Percentiles rank a stretch among this genome's conserved stretches.
phyloP scores from a whole-genome alignment of 2,888 invertebrate species.

The Dryomyza anilis region DNA sequence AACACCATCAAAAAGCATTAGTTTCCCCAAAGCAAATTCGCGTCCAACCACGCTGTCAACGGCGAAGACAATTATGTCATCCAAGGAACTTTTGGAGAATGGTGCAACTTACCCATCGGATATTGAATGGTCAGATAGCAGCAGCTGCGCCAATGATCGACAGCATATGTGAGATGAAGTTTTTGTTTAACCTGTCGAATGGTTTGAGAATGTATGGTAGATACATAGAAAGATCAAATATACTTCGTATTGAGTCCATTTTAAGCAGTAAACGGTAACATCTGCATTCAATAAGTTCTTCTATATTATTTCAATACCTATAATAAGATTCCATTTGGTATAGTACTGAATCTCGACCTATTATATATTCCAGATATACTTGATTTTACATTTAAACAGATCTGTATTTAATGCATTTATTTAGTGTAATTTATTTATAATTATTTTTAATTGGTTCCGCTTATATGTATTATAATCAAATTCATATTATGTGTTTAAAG shows the following conservation, averaged over 20 bases:
- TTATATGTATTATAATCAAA: too few relatives aligned
- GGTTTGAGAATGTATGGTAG: too few relatives aligned
- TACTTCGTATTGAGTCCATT: too few relatives aligned
- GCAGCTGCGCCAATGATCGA: slow-evolving; percentile 32
- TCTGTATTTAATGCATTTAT: neutral
- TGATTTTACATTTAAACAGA: neutral
- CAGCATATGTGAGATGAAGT: slow-evolving; percentile 60
- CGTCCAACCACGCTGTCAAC: slow-evolving; percentile 28
- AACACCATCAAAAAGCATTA: slow-evolving; percentile 10
- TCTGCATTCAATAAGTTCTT: too few relatives aligned
- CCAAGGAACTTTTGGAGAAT: slow-evolving; percentile 33
- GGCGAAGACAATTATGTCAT: slow-evolving; percentile 34
- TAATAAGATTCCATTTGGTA: too few relatives aligned
- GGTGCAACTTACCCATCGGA: slow-evolving; percentile 40
- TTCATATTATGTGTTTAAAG: too few relatives aligned
- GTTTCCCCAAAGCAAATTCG: neutral
- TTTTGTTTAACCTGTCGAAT: slow-evolving; percentile 60
- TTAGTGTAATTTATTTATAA: neutral
- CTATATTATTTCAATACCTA: too few relatives aligned
- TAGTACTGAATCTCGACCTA: too few relatives aligned
- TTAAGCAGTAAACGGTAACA: too few relatives aligned
- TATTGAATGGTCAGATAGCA: slow-evolving; percentile 54
- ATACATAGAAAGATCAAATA: too few relatives aligned
- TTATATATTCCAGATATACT: too few relatives aligned
- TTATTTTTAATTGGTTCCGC: too few relatives aligned